A percentile compares a stretch with the other conserved stretches of the same genome.
phyloP scores from a whole-genome alignment of 1,140 invertebrate genomes.

The Oryzaephilus surinamensis region DNA sequence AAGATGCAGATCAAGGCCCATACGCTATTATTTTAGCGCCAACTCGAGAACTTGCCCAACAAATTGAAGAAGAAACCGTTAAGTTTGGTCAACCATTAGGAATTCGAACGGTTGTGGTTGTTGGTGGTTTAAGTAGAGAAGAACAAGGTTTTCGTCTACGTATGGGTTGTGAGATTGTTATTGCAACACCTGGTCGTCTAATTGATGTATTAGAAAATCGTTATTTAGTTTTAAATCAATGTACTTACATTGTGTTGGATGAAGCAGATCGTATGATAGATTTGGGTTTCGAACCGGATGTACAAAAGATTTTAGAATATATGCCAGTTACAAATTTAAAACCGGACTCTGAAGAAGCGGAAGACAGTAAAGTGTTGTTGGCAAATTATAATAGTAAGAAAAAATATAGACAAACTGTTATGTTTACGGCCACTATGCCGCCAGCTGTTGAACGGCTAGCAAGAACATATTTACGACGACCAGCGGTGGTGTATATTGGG shows the following conservation, averaged over 20 bases:
- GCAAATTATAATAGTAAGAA: slow-evolving; percentile 95
- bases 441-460: slow-evolving; percentile 94
- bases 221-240: slow-evolving; percentile 93
- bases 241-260: slow-evolving; percentile 87
- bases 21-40: slow-evolving; percentile 99
- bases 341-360: slow-evolving; percentile 96
- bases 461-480: slow-evolving; percentile 85
- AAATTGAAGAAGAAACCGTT: slow-evolving; percentile 98
- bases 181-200: slow-evolving; percentile 97
- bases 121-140: slow-evolving; percentile 94
- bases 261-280: slow-evolving; percentile 99
- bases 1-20: slow-evolving; percentile 93
- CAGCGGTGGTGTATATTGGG: slow-evolving; percentile 97
- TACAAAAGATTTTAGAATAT: slow-evolving; percentile 96
- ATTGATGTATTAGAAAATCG: slow-evolving; percentile 98
- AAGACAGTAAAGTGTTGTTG: slow-evolving; percentile 79
- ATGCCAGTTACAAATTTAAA: slow-evolving; percentile 99
- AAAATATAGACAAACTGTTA: slow-evolving; percentile 98
- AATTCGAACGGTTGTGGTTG: slow-evolving; percentile 94
- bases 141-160: slow-evolving; percentile 96
- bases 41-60: slow-evolving; percentile 97
- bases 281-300: slow-evolving; percentile 98
- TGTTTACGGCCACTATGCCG: slow-evolving; percentile 99
- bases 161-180: slow-evolving; percentile 99
- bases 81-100: slow-evolving; percentile 94